Evolutionary conservation across 2,113 vertebrate species (phyloP).

Genomic region (Tragelaphus scriptus): DNA sequence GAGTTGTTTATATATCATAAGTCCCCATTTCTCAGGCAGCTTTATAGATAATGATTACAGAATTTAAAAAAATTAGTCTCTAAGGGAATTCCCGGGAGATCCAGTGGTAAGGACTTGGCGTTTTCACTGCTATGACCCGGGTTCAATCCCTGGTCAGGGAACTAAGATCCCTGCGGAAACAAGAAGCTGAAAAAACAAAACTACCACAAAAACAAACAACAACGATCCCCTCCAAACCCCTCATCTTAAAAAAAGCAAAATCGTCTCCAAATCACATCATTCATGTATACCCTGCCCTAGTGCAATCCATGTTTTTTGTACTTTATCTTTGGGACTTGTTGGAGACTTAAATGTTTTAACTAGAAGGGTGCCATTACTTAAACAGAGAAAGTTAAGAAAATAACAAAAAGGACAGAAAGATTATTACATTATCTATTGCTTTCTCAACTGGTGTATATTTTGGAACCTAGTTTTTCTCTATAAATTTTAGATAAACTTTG

Average conservation of each 20-base stretch:
- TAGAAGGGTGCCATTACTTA: background rate
- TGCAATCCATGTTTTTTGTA: background rate
- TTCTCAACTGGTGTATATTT: background rate
- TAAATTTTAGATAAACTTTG: background rate
- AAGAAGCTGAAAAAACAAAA: background rate
- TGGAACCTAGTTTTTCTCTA: background rate
- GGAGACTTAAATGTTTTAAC: background rate
- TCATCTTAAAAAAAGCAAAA: background rate
- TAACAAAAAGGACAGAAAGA: background rate
- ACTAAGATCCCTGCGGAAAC: background rate
- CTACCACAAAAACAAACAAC: background rate
- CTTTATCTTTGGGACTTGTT: background rate
- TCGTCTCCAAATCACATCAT: background rate
- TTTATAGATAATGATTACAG: background rate
- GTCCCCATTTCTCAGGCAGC: background rate
- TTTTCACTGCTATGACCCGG: background rate
- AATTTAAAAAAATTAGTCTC: background rate
- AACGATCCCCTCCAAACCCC: background rate
- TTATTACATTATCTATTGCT: background rate
- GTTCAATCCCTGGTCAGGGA: background rate
- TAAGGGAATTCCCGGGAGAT: background rate
- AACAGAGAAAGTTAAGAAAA: slow-evolving; percentile 1
- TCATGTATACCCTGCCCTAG: background rate
- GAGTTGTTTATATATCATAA: background rate
- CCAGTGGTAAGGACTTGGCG: background rate